Evolutionary conservation across 2,888 invertebrate species (phyloP), one percentile per base, ranked within the genome.

Genomic region (Agrotis exclamationis): DNA sequence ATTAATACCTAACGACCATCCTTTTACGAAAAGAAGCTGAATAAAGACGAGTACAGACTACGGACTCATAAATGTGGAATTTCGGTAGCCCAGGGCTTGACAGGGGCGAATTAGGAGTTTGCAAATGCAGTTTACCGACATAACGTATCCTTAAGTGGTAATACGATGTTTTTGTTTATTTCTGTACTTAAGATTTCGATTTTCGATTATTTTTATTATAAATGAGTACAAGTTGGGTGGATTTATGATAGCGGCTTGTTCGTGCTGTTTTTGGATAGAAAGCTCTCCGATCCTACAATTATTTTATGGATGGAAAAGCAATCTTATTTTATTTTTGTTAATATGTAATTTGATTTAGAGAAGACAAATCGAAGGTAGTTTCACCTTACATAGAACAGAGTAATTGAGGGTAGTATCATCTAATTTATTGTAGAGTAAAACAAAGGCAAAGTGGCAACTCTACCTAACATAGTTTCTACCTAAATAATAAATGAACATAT

Each of bases 41-140:
- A 86, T 90, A 92, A 91, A 89, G 86, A 81, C 87, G 86, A 88
- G 89, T 88, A 88, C 86, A 86, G 74, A 86, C 80, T 88, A 88
- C 86, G 86, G 74, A 86, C 80, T 82, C 87, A 84, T 87, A 86
- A 88, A 88, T 84, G 86, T 87, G 91, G 93, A 94, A 94, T 94
- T 94, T 94, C 92, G 92, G 93, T 94, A 93, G 94, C 94, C 94
- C 90, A 90, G 88, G 92, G 94, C 93, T 84, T 84, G 76, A 81
- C 90, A 90, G 91, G 89, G 88, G 83, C 87, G 90, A 86, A 92
- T 86, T 87, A 78, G 85, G 74, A 82, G 72, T 75, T 76, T 83
- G 79, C 82, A 80, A 80, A 83, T 84, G 85, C 76, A 80, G 76
- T 83, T 82, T 78, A 79, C 62, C 47, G 64, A 56, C 66, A 70